phyloP scores from a whole-genome alignment of 2,888 invertebrate species.

The Mycalesis mineus region DNA sequence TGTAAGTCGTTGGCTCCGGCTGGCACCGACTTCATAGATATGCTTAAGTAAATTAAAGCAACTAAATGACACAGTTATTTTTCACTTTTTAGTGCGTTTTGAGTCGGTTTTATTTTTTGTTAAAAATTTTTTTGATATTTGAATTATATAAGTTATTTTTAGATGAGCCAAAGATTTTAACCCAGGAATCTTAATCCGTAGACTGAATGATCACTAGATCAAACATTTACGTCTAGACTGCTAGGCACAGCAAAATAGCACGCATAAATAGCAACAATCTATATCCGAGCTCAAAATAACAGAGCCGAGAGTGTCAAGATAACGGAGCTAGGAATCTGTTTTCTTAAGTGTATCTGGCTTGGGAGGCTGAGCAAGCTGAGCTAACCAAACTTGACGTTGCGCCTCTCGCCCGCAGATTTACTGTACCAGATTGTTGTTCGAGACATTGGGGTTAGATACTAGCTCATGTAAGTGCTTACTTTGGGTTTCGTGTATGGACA shows the following conservation, averaged over 20 bases:
- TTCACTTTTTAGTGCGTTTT: too few species aligned
- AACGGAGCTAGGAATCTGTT: background rate
- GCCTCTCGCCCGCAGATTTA: background rate
- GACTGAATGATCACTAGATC: too few species aligned
- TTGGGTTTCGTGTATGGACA: too few species aligned
- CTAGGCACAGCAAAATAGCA: background rate
- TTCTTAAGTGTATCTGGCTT: background rate
- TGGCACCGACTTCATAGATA: too few species aligned
- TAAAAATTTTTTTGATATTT: too few species aligned
- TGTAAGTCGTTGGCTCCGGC: too few species aligned
- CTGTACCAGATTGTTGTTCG: background rate
- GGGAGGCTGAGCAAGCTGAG: slow-evolving; percentile 2
- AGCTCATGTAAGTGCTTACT: background rate
- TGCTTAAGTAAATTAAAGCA: too few species aligned
- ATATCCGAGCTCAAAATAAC: background rate
- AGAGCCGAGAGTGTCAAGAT: background rate
- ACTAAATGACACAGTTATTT: too few species aligned
- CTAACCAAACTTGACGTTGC: slow-evolving; percentile 6
- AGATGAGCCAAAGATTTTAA: too few species aligned
- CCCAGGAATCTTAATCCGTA: too few species aligned
- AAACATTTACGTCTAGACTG: background rate
- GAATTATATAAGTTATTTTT: too few species aligned
- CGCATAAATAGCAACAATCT: background rate
- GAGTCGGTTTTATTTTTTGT: too few species aligned
- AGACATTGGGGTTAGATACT: background rate